A percentile compares a stretch with the other conserved stretches of the same genome.
Evolutionary conservation across 1,140 invertebrate genomes (phyloP).

Genomic region (Platyura marginata): DNA sequence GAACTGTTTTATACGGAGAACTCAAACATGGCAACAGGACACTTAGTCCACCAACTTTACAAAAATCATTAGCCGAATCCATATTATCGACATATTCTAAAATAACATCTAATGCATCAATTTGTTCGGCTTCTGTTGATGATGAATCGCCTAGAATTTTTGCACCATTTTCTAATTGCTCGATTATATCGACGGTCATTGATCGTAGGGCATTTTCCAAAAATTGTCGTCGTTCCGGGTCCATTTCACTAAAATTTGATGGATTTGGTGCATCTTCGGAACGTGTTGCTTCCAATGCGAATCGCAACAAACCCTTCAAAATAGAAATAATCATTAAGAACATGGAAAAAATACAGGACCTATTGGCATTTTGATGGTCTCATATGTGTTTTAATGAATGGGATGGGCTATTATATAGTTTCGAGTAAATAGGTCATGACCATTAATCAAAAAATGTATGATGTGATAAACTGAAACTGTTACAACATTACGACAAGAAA

Average conservation of each 20-base stretch:
- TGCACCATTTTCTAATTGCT: slow-evolving; percentile 30
- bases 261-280: not conserved
- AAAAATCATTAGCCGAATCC: slow-evolving; percentile 42
- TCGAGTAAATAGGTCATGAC: too few relatives aligned
- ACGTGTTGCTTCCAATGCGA: slow-evolving; percentile 1
- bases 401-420: too few relatives aligned
- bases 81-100: slow-evolving; percentile 32
- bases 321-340: too few relatives aligned
- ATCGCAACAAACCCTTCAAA: not conserved
- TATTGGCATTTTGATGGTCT: too few relatives aligned
- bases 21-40: slow-evolving; percentile 31
- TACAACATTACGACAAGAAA: too few relatives aligned
- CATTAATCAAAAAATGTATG: too few relatives aligned
- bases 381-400: too few relatives aligned
- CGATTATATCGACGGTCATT: slow-evolving; percentile 31
- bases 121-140: slow-evolving; percentile 24
- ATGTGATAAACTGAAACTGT: too few relatives aligned
- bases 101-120: slow-evolving; percentile 30
- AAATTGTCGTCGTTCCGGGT: slow-evolving; percentile 26
- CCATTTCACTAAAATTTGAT: not conserved
- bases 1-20: slow-evolving; percentile 27
- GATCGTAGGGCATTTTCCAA: slow-evolving; percentile 31
- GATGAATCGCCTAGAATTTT: slow-evolving; percentile 22
- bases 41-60: slow-evolving; percentile 41
- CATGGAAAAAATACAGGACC: too few relatives aligned